Conservation (phyloP, 2,797 vertebrate species). For the Ataeniobius toweri region DNA sequence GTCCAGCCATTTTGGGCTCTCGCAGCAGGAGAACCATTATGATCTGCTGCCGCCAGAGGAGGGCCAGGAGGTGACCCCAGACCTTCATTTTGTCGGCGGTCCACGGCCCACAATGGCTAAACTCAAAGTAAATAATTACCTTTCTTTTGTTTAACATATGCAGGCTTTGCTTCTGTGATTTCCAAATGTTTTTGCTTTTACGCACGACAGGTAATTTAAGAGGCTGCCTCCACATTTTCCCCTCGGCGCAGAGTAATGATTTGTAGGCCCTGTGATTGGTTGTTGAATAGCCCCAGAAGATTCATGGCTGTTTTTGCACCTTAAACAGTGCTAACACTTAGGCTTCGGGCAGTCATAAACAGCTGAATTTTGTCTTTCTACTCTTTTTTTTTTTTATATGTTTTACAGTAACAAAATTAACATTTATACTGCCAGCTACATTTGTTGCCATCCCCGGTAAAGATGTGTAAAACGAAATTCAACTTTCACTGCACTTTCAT, state of each 20-base stretch:
- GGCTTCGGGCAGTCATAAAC: constrained; percentile 43
- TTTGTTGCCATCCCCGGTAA: background rate
- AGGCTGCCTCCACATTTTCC: constrained; percentile 26
- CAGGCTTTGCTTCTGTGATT: constrained; percentile 14
- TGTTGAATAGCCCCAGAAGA: constrained; percentile 65
- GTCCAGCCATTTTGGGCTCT: constrained; percentile 2
- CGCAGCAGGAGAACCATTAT: constrained; percentile 22
- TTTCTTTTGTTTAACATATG: constrained; percentile 35
- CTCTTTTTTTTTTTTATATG: constrained; percentile 13
- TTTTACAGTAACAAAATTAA: constrained; percentile 43
- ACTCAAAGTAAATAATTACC: constrained; percentile 86
- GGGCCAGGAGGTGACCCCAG: constrained; percentile 63
- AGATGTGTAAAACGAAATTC: background rate
- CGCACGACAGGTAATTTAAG: constrained; percentile 24
- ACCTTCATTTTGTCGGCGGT: constrained; percentile 87
- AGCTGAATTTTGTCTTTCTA: constrained; percentile 27
- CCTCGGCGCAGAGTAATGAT: constrained; percentile 38
- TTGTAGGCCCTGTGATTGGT: constrained; percentile 55
- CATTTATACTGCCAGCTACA: background rate
- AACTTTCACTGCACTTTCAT: background rate
- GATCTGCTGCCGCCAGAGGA: constrained; percentile 54
- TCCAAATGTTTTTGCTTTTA: constrained; percentile 29
- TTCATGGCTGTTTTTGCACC: constrained; percentile 47
- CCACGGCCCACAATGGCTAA: constrained; percentile 96
- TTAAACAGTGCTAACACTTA: constrained; percentile 50